phyloP scores from a whole-genome alignment of 2,113 vertebrate species.

The Hystrix cristata region DNA sequence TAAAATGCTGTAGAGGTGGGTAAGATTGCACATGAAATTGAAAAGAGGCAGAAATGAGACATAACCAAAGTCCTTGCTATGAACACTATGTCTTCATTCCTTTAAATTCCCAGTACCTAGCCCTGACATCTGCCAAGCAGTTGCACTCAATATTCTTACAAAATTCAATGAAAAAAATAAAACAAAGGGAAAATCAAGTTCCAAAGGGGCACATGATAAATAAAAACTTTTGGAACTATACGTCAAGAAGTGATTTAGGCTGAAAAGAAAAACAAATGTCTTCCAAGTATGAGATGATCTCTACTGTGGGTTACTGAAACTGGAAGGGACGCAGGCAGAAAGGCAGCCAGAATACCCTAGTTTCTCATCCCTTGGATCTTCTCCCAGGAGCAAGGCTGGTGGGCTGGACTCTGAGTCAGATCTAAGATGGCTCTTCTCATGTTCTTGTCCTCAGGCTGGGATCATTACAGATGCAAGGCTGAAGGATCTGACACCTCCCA shows the following conservation, averaged over 20 bases:
- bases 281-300: background rate
- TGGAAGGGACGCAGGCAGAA: background rate
- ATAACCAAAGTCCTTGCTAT: background rate
- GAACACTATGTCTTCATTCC: background rate
- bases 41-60: background rate
- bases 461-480: constrained; percentile 92
- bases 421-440: background rate
- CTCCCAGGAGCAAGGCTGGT: background rate
- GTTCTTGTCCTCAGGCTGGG: constrained; percentile 87
- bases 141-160: background rate
- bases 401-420: background rate
- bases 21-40: background rate
- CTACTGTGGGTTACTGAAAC: fast-evolving
- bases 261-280: background rate
- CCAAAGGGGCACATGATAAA: background rate
- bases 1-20: background rate
- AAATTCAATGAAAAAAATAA: constrained; percentile 29
- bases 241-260: background rate
- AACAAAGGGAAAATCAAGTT: background rate
- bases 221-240: background rate
- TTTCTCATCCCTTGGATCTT: background rate
- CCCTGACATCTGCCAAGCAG: background rate
- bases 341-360: background rate
- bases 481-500: constrained; percentile 93
- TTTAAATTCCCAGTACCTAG: background rate